phyloP scores from a whole-genome alignment of 2,888 invertebrate species.

The Synanthedon formicaeformis region DNA sequence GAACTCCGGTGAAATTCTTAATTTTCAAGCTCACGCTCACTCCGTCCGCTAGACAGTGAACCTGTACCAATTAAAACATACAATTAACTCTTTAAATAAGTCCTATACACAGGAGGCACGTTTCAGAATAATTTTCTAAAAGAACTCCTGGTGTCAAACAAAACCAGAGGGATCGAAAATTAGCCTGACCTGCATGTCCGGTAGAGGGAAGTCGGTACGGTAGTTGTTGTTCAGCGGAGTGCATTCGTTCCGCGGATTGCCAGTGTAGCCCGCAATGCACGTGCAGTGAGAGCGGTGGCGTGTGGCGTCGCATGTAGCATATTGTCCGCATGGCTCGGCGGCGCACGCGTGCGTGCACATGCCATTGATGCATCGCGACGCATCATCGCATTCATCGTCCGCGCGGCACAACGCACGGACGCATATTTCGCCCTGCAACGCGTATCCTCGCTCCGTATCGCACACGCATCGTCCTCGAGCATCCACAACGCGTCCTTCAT shows the following conservation, averaged over 20 bases:
- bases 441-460: conserved; percentile 81
- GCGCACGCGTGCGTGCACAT: conserved; percentile 85
- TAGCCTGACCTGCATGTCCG: conserved; percentile 75
- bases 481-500: conserved; percentile 81
- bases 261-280: conserved; percentile 81
- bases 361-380: conserved; percentile 79
- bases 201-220: conserved; percentile 85
- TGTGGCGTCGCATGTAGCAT: conserved; percentile 82
- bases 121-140: no score
- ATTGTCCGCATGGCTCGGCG: conserved; percentile 78
- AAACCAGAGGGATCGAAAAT: neutral
- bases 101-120: no score
- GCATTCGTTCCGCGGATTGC: conserved; percentile 81
- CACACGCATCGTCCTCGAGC: conserved; percentile 85
- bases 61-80: conserved; percentile 35
- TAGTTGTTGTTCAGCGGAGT: conserved; percentile 51
- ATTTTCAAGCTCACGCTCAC: conserved; percentile 87
- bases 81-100: no score
- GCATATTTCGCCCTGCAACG: conserved; percentile 83
- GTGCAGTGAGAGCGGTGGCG: conserved; percentile 83
- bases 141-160: no score
- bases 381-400: conserved; percentile 79
- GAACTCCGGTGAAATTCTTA: conserved; percentile 87
- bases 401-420: conserved; percentile 79
- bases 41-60: conserved; percentile 91